Percentiles rank a stretch among this genome's conserved stretches.
phyloP scores from a whole-genome alignment of 2,113 vertebrate genomes.

The Notarius quadriscutis region DNA sequence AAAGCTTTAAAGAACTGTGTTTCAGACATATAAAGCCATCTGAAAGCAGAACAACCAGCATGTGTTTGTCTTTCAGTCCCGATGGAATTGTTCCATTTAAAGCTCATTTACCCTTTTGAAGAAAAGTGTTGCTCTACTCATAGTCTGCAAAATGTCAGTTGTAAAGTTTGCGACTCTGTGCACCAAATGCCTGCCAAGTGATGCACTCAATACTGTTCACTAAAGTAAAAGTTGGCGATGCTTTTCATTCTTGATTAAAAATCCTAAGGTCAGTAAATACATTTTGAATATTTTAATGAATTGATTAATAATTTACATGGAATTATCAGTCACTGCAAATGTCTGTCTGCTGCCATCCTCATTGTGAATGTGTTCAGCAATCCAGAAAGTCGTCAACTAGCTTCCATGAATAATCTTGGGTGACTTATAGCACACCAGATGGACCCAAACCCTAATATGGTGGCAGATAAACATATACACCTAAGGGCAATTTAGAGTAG shows the following conservation, averaged over 20 bases:
- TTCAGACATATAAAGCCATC: not conserved
- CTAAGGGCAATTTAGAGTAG: too few relatives aligned
- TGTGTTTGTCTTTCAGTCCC: not conserved
- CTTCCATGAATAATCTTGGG: too few relatives aligned
- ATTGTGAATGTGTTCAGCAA: too few relatives aligned
- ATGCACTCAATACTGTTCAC: not conserved
- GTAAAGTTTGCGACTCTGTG: not conserved
- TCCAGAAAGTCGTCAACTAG: too few relatives aligned
- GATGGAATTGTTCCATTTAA: not conserved
- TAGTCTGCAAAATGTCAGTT: not conserved
- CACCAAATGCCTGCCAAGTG: not conserved
- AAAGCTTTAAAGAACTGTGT: constrained; percentile 21
- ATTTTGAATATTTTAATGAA: not conserved
- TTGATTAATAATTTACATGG: not conserved
- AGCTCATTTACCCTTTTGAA: constrained; percentile 14
- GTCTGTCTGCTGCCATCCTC: not conserved
- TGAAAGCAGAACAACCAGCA: constrained; percentile 9
- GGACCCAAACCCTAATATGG: too few relatives aligned
- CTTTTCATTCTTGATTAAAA: not conserved
- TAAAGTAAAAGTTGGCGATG: not conserved
- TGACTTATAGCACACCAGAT: too few relatives aligned
- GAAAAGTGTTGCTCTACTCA: not conserved
- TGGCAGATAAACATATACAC: too few relatives aligned
- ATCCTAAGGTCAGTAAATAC: not conserved
- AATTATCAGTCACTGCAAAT: not conserved